Conservation (phyloP, 2,797 vertebrate species). For the Coendou prehensilis region DNA sequence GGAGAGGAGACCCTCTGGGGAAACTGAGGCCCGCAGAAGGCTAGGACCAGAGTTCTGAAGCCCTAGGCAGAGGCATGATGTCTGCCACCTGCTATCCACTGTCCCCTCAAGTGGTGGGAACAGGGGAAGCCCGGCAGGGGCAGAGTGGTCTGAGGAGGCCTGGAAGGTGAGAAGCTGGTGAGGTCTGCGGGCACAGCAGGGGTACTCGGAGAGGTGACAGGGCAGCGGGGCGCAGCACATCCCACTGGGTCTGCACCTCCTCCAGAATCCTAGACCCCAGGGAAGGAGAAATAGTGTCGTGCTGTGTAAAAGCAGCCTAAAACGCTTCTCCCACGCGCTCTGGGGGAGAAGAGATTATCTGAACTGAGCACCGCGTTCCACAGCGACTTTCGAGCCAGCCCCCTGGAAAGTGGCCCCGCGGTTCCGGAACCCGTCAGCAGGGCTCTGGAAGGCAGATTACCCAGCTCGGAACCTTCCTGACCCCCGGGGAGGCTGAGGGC, state of each 20-base stretch:
- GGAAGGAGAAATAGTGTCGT: fast-evolving
- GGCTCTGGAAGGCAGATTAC: fast-evolving
- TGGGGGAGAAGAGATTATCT: not conserved
- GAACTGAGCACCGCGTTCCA: fast-evolving
- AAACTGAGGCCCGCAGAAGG: not conserved
- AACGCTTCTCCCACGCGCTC: fast-evolving
- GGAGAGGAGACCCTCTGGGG: not conserved
- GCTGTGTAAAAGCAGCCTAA: not conserved
- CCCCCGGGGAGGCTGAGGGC: not conserved
- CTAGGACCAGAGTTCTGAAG: not conserved
- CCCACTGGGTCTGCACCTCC: not conserved
- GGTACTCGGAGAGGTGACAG: not conserved
- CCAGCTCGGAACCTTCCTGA: not conserved
- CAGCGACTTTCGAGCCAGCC: fast-evolving
- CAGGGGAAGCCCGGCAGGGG: no score
- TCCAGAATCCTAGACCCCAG: not conserved
- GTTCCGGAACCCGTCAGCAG: not conserved
- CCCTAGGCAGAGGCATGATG: not conserved
- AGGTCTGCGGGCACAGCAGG: not conserved
- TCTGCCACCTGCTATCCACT: not conserved
- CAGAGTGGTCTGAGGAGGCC: not conserved
- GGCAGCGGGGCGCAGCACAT: fast-evolving
- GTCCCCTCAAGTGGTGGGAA: not conserved
- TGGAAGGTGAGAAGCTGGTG: not conserved
- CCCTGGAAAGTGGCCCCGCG: fast-evolving